phyloP scores from a whole-genome alignment of 2,797 vertebrate species.

The Tiaroga cobitis region DNA sequence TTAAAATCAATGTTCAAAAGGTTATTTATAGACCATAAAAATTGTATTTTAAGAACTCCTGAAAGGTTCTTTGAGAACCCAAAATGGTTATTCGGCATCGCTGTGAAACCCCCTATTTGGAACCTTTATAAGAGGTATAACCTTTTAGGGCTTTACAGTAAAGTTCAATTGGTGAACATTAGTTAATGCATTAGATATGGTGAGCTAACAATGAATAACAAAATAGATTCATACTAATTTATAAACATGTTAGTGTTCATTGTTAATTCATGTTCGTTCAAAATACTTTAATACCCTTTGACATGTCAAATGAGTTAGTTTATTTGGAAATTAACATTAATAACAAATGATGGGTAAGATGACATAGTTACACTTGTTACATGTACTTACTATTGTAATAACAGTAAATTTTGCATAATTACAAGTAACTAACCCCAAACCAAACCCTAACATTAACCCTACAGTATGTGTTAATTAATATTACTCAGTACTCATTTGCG shows the following conservation, averaged over 20 bases:
- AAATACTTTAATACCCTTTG: not conserved
- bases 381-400: not conserved
- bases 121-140: no score
- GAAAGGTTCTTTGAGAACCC: not conserved
- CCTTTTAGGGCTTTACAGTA: not conserved
- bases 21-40: not conserved
- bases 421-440: not conserved
- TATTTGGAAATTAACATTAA: not conserved
- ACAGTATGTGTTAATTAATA: not conserved
- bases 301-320: not conserved
- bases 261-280: not conserved
- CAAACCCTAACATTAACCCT: not conserved
- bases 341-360: not conserved
- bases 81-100: not conserved
- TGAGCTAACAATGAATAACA: not conserved
- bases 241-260: not conserved
- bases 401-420: not conserved
- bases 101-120: not conserved
- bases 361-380: not conserved
- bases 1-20: not conserved
- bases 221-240: not conserved
- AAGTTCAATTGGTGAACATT: not conserved
- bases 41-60: not conserved
- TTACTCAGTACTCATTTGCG: not conserved
- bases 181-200: not conserved